Evolutionary conservation across 2,113 vertebrate genomes (phyloP), one percentile per base, ranked within the genome.

Genomic region (Lycocorax pyrrhopterus): DNA sequence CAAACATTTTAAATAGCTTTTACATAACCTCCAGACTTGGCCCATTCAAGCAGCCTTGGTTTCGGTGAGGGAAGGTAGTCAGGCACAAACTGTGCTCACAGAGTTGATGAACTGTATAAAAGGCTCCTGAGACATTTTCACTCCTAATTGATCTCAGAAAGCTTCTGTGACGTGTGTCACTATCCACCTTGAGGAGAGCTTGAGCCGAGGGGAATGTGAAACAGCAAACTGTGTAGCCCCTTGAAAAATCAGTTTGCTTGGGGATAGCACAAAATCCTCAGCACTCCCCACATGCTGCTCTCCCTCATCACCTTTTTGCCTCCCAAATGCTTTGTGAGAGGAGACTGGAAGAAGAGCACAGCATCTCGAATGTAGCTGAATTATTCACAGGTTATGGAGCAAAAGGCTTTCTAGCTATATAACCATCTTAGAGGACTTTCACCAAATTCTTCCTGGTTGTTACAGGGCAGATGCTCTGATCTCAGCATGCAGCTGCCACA

Each of bases 51-150:
- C 76, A 71, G 73, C n/a, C 63, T 73, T 59, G 37, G 66, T 89
- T 90, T 73, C 7, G 4, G 41, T 80, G 87, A 89, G 55, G 77
- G 89, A 87, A 90, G 11, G 41, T 73, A 92, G 90, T 87, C 88
- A 95, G 91, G 80, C 77, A 87, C 39, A 7, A 87, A 69, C 55
- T 63, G 39, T 68, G 44, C 85, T 95, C 21, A 17, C 69, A 3
- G 29, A 90, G 68, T 67, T 84, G 78, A 90, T 93, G 91, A 95
- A 90, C 88, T 96, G 88, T 85, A 56, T 53, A 67, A 92, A 93
- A 89, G 81, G 52, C 63, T 95, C 66, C 20, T 77, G 91, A 93
- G 83, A 91, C 37, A 16, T 74, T 96, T 92, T 90, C 39, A 39
- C 44, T 96, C 49, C 77, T 92, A 76, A 89, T 4, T 80, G 80